phyloP scores from a whole-genome alignment of 2,888 invertebrate genomes.

The Gibbula magus region DNA sequence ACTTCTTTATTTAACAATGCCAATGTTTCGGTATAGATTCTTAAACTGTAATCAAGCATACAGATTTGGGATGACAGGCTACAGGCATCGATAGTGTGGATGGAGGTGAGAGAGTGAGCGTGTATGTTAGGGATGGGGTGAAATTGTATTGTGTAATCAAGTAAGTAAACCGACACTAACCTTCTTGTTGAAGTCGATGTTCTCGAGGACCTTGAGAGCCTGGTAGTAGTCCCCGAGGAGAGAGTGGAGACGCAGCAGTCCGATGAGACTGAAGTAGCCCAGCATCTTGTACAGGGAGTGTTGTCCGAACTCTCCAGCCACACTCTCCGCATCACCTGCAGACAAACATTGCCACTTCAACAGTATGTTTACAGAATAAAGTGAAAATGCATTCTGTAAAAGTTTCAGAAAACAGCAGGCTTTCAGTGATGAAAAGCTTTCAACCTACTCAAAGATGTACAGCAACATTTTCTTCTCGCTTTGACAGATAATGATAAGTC shows the following conservation, averaged over 20 bases:
- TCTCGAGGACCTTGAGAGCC: constrained; percentile 86
- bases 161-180: constrained; percentile 62
- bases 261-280: constrained; percentile 98
- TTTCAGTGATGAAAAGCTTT: neutral
- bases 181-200: constrained; percentile 88
- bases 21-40: too few species aligned
- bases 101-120: too few species aligned
- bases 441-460: neutral
- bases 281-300: constrained; percentile 98
- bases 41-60: too few species aligned
- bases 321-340: constrained; percentile 83
- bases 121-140: too few species aligned
- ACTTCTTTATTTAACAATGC: too few species aligned
- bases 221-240: constrained; percentile 98
- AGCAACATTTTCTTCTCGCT: too few species aligned
- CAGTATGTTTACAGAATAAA: too few species aligned
- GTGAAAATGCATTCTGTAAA: too few species aligned
- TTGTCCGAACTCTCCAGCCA: constrained; percentile 96
- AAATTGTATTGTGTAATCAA: neutral
- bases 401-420: too few species aligned
- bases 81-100: too few species aligned
- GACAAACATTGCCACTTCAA: neutral
- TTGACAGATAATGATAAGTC: too few species aligned
- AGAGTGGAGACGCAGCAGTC: constrained; percentile 94
- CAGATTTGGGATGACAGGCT: too few species aligned